Evolutionary conservation across 2,888 invertebrate species (phyloP).

Genomic region (Buathra laborator): DNA sequence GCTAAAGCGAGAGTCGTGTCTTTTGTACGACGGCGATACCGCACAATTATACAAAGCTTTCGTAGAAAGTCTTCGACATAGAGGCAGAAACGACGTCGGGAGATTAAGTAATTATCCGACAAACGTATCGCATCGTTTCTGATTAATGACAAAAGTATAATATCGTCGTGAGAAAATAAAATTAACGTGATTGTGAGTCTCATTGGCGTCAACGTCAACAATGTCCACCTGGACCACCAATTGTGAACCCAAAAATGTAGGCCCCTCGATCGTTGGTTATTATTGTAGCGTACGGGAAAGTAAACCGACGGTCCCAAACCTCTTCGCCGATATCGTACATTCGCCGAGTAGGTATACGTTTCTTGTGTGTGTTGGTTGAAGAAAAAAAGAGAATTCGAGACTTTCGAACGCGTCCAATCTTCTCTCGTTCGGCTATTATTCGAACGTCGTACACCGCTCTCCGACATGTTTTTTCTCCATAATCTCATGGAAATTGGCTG

Average conservation of each 20-base stretch:
- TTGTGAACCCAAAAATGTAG: slow-evolving; percentile 35
- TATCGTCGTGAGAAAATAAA: not conserved
- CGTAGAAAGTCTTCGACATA: slow-evolving; percentile 42
- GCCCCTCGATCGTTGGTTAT: slow-evolving; percentile 47
- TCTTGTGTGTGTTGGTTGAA: not conserved
- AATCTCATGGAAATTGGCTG: not conserved
- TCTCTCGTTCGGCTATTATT: slow-evolving; percentile 15
- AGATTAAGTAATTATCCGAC: slow-evolving; percentile 11
- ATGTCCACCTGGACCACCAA: slow-evolving; percentile 27
- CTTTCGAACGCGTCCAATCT: slow-evolving; percentile 48
- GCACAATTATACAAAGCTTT: not conserved
- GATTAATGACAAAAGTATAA: slow-evolving; percentile 37
- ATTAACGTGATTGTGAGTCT: slow-evolving; percentile 24
- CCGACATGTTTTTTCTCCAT: not conserved
- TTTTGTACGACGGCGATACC: not conserved
- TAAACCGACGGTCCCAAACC: slow-evolving; percentile 40
- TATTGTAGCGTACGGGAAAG: slow-evolving; percentile 44
- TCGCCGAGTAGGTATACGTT: not conserved
- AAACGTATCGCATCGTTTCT: not conserved
- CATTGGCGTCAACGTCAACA: slow-evolving; percentile 41
- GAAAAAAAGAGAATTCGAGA: slow-evolving; percentile 24
- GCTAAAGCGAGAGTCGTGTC: slow-evolving; percentile 16
- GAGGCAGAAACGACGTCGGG: slow-evolving; percentile 7
- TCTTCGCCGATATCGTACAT: slow-evolving; percentile 19
- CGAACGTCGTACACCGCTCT: not conserved